phyloP scores from a whole-genome alignment of 2,113 vertebrate species.

The Leucopsar rothschildi region DNA sequence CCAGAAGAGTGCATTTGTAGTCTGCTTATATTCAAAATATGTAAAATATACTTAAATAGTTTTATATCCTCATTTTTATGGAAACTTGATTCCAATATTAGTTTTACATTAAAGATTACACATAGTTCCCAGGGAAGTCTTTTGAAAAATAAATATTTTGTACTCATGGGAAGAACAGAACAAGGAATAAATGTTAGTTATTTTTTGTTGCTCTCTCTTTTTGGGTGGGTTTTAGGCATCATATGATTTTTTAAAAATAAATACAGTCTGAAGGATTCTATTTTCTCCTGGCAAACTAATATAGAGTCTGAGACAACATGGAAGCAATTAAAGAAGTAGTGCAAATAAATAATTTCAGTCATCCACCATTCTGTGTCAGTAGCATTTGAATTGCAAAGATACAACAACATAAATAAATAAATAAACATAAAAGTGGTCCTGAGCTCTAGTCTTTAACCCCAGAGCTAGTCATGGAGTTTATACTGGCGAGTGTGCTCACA shows the following conservation, averaged over 20 bases:
- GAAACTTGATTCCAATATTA: neutral
- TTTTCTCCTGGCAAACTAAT: neutral
- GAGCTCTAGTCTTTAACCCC: neutral
- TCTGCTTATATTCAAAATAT: neutral
- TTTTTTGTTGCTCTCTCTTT: neutral
- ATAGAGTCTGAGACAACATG: neutral
- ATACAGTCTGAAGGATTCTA: neutral
- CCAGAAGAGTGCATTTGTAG: neutral
- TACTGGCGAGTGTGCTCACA: neutral
- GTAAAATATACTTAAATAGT: neutral
- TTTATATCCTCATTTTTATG: neutral
- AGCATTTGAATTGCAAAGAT: neutral
- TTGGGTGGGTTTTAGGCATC: neutral
- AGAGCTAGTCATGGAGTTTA: neutral
- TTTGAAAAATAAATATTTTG: neutral
- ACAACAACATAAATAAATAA: too few relatives aligned
- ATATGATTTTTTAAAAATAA: neutral
- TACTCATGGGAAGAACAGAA: neutral
- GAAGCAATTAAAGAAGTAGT: neutral
- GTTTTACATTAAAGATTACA: neutral
- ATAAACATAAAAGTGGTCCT: neutral
- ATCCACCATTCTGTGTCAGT: neutral
- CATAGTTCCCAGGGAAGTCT: neutral
- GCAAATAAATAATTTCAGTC: neutral
- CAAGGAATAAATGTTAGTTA: neutral